Conservation (phyloP, 2,113 vertebrate species). For the Phoxinus phoxinus region DNA sequence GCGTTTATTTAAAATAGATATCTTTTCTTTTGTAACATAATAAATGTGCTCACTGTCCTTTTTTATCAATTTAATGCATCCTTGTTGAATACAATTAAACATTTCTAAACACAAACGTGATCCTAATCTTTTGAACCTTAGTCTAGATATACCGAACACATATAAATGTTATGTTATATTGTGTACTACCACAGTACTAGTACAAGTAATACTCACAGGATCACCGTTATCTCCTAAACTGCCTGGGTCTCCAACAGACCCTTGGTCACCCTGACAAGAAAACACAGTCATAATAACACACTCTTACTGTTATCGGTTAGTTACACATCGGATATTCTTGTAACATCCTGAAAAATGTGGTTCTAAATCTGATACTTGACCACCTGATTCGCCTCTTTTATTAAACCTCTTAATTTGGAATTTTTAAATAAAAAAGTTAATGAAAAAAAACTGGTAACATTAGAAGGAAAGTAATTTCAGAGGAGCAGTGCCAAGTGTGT, state of each 20-base stretch:
- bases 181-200: background rate
- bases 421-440: background rate
- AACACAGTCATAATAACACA: conserved; percentile 19
- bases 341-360: background rate
- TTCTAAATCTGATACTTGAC: background rate
- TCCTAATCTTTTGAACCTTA: background rate
- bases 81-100: background rate
- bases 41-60: background rate
- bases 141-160: background rate
- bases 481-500: background rate
- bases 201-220: conserved; percentile 29
- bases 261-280: conserved; percentile 43
- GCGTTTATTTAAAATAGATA: background rate
- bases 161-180: background rate
- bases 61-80: background rate
- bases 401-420: background rate
- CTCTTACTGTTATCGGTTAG: background rate
- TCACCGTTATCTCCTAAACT: background rate
- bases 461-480: background rate
- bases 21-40: background rate
- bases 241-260: conserved; percentile 15
- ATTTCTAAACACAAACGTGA: background rate
- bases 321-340: background rate
- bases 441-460: no score
- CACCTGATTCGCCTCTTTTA: background rate